A percentile compares a stretch with the other conserved stretches of the same genome.
phyloP scores from a whole-genome alignment of 2,113 vertebrate species.

The Rynchops niger region DNA sequence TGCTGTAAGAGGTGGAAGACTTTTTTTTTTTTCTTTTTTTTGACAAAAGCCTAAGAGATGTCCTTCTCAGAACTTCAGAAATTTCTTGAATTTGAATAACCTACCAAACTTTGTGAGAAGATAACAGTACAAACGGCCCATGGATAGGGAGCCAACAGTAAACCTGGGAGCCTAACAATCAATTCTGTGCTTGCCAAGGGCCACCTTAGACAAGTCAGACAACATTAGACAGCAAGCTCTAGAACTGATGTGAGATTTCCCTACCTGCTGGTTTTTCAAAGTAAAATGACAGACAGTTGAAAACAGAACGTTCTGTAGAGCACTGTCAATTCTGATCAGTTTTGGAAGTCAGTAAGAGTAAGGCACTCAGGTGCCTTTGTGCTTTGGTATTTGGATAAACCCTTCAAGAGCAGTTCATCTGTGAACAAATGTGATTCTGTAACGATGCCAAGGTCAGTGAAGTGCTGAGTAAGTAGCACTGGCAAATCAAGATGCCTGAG shows the following conservation, averaged over 20 bases:
- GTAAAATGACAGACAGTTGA: background rate
- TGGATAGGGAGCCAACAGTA: background rate
- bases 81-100: background rate
- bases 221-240: background rate
- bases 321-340: background rate
- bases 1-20: background rate
- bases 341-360: background rate
- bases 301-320: background rate
- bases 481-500: background rate
- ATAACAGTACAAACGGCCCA: background rate
- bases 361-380: background rate
- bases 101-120: background rate
- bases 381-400: background rate
- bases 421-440: background rate
- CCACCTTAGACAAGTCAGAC: background rate
- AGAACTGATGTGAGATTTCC: fast-evolving
- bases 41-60: background rate
- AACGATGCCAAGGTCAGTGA: background rate
- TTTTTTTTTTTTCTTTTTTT: background rate
- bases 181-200: background rate
- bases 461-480: slow-evolving; percentile 13
- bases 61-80: background rate
- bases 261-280: background rate
- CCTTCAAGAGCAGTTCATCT: background rate
- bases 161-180: background rate